Conservation (phyloP, 1,140 invertebrate species). For the Philotrypesis tridentata region DNA sequence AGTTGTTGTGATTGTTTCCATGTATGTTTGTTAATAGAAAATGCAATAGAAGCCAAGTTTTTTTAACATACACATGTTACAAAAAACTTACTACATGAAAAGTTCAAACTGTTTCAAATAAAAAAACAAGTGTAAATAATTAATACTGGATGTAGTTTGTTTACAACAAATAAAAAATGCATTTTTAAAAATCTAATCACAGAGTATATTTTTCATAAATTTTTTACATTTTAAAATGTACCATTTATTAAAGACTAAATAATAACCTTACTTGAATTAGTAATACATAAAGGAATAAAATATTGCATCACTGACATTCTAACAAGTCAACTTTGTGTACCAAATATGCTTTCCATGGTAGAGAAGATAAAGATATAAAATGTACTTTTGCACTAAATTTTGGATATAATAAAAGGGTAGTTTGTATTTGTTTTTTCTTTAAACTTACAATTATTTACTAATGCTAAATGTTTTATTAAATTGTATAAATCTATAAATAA, state of each 20-base stretch:
- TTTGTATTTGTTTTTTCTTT: not conserved
- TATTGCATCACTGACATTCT: not conserved
- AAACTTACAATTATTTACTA: not conserved
- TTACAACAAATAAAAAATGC: slow-evolving; percentile 29
- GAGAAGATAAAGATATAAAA: not conserved
- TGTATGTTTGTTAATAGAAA: not conserved
- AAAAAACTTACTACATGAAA: not conserved
- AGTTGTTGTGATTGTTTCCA: slow-evolving; percentile 75
- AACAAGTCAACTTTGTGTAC: not conserved
- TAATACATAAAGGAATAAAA: not conserved
- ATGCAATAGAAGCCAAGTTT: not conserved
- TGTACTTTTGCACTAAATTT: not conserved
- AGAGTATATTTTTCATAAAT: slow-evolving; percentile 34
- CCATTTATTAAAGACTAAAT: slow-evolving; percentile 29
- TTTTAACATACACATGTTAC: not conserved
- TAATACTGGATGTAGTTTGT: not conserved
- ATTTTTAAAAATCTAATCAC: slow-evolving; percentile 46
- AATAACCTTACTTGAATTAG: slow-evolving; percentile 20
- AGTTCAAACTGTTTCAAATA: not conserved
- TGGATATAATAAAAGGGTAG: not conserved
- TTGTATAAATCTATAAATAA: not conserved
- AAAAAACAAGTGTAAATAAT: not conserved
- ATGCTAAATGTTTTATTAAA: not conserved
- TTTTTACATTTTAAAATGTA: slow-evolving; percentile 29
- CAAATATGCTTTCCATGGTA: not conserved